These are phyloP conservation scores for Neoaliturus tenellus DNA, from an alignment of 2,888 invertebrate species.

Conservation along the genomic window DNA sequence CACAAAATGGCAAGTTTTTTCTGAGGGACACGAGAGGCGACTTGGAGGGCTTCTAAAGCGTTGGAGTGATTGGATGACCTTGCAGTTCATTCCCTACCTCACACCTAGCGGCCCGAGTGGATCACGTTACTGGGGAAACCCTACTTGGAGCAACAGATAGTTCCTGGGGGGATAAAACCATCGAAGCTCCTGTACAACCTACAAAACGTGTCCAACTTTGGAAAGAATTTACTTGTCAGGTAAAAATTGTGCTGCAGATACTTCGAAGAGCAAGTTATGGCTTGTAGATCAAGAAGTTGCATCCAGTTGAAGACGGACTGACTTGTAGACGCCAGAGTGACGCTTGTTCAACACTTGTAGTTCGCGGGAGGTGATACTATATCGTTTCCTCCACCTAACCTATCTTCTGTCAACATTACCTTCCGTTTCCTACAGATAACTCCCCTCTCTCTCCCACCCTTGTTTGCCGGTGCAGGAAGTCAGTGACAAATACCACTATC, in stretches of 20 bases:
- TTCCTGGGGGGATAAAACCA: no score
- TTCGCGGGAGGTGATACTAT: background rate
- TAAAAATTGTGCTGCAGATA: no score
- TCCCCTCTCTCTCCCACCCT: slow-evolving; percentile 13
- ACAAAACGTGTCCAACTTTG: no score
- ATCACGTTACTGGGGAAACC: background rate
- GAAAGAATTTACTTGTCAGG: no score
- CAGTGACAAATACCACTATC: slow-evolving; percentile 42
- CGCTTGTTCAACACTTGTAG: slow-evolving; percentile 41
- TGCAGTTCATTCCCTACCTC: background rate
- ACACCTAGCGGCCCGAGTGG: background rate
- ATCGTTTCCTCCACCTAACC: slow-evolving; percentile 26
- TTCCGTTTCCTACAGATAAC: slow-evolving; percentile 55
- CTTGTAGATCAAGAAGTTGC: no score
- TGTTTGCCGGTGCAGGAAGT: slow-evolving; percentile 52
- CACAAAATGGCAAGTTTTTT: background rate
- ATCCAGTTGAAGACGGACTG: no score
- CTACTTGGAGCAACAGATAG: background rate
- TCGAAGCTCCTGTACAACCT: no score
- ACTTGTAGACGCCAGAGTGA: background rate
- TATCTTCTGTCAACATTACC: slow-evolving; percentile 54
- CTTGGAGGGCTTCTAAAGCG: slow-evolving; percentile 32
- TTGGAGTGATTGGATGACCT: slow-evolving; percentile 14
- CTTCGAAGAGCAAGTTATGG: no score
- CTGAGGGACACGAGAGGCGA: background rate